Evolutionary conservation across 2,888 invertebrate genomes (phyloP).

Genomic region (Halocaridina rubra): DNA sequence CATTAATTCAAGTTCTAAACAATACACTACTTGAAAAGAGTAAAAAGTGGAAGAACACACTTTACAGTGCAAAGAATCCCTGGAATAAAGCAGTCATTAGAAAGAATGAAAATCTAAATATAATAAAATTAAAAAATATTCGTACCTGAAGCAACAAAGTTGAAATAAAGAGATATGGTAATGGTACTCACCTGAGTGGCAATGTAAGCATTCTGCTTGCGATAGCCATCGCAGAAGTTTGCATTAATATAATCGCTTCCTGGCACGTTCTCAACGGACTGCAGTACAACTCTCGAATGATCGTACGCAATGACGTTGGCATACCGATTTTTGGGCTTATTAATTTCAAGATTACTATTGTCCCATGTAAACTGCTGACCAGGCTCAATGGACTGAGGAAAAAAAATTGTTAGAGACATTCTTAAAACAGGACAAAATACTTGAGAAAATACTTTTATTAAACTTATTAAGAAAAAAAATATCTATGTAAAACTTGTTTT

Average conservation of each 20-base stretch:
- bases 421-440: too few relatives aligned
- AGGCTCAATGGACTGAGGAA: slow-evolving; percentile 90
- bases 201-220: slow-evolving; percentile 97
- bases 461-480: too few relatives aligned
- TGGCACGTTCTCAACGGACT: slow-evolving; percentile 85
- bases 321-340: slow-evolving; percentile 98
- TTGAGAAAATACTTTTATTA: too few relatives aligned
- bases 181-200: slow-evolving; percentile 82
- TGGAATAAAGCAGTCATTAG: too few relatives aligned
- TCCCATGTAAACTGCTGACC: slow-evolving; percentile 99
- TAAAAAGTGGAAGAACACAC: too few relatives aligned
- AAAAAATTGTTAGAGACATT: background rate
- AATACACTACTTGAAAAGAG: too few relatives aligned
- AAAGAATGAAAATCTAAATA: background rate
- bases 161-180: too few relatives aligned
- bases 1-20: too few relatives aligned
- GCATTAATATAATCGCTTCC: slow-evolving; percentile 99
- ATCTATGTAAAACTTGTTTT: too few relatives aligned
- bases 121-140: too few relatives aligned
- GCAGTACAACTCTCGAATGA: slow-evolving; percentile 94
- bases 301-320: slow-evolving; percentile 99
- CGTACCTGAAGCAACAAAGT: too few relatives aligned
- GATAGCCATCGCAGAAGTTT: slow-evolving; percentile 98
- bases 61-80: too few relatives aligned
- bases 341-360: slow-evolving; percentile 96